Base-by-base conservation (phyloP, 2,888 invertebrate species). In the Hypomecis atomaria region DNA sequence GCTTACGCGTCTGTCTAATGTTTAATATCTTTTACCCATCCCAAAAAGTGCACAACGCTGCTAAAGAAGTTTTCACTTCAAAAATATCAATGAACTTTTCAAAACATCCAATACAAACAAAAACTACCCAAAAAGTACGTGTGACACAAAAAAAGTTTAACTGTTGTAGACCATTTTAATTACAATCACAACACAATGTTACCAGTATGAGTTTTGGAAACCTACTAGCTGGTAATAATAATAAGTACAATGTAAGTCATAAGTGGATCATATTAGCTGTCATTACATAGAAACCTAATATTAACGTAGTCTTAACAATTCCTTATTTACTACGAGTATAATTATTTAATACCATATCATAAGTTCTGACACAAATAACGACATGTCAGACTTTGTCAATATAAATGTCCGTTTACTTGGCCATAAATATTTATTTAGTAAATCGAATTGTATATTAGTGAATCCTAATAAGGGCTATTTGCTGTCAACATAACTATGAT, bases 351-450 rank as follows among this genome's bases (percentile, higher is more conserved):
- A 54, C 52, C 43, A 52, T 45, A 43, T 45, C 23, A 52, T 45
- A 45, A 37, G 23, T 54, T 38, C 11, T 59, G 42, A 48, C 42
- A 53, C n/a, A 11, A 59, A 49, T 54, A 59, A 59, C 38, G 11
- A 33, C 49, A 44, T 49, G 59, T 63, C 42, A 37, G 43, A 59
- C 37, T 47, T 47, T 58, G 23, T 43, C 49, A 63, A 53, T 54
- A 62, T 62, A 62, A 62, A 42, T 47, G 53, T 55, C 38, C 37
- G 48, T 63, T 48, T 44, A 44, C 53, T 54, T 62, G 33, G 48
- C 48, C 53, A 53, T 58, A 63, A 57, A 57, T 57, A 63, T 11
- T 23, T 63, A 58, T 63, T 38, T 58, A 62, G 6, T 54, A 55
- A 57, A 53, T 34, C 34, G 36, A 53, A 48, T 11, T 7, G 13